Conservation (phyloP, 1,140 invertebrate genomes). For the Pseudachorutes palmiensis region DNA sequence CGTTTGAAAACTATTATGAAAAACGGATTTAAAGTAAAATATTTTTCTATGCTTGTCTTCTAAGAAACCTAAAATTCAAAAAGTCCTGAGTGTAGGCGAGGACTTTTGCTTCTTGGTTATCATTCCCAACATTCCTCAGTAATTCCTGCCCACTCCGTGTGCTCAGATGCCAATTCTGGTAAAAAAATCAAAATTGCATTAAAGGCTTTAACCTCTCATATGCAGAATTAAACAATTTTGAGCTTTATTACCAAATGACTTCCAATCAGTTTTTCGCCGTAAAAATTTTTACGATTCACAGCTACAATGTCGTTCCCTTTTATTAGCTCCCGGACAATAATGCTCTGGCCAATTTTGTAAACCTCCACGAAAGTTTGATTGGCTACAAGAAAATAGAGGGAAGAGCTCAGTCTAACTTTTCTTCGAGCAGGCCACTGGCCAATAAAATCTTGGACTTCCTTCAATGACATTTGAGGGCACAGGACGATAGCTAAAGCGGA, state of each 20-base stretch:
- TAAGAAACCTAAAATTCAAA: slow-evolving; percentile 2
- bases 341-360: too few relatives aligned
- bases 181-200: not conserved
- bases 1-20: not conserved
- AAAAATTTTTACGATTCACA: not conserved
- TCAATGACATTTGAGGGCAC: too few relatives aligned
- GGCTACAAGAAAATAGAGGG: too few relatives aligned
- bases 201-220: not conserved
- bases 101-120: not conserved
- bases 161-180: not conserved
- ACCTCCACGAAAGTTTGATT: too few relatives aligned
- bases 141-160: too few relatives aligned
- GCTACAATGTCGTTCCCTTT: too few relatives aligned
- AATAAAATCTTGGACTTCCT: too few relatives aligned
- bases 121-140: not conserved
- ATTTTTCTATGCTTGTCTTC: too few relatives aligned
- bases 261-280: not conserved
- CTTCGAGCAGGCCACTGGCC: too few relatives aligned
- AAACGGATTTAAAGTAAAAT: not conserved
- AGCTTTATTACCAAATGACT: not conserved
- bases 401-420: too few relatives aligned
- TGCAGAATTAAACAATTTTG: not conserved
- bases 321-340: too few relatives aligned
- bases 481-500: too few relatives aligned
- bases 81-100: not conserved